These are phyloP conservation scores for Drymodes brunneopygia DNA, from an alignment of 2,113 vertebrate genomes.

Conservation along the genomic window DNA sequence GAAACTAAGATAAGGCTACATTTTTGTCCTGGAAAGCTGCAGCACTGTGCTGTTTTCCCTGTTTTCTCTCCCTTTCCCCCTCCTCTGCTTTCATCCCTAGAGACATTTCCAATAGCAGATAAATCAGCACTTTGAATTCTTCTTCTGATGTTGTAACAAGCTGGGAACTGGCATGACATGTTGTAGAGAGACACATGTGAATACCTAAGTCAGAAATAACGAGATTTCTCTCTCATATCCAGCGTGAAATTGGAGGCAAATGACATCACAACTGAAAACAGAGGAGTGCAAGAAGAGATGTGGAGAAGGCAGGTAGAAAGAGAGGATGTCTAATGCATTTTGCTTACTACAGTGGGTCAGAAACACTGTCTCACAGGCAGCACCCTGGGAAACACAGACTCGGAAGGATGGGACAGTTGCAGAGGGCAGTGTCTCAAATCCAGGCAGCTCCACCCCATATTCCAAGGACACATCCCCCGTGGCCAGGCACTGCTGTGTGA, in stretches of 20 bases:
- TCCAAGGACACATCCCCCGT: neutral
- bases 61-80: neutral
- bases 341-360: neutral
- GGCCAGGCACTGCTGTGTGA: neutral
- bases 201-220: slow-evolving; percentile 69
- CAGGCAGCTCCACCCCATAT: neutral
- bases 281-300: neutral
- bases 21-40: neutral
- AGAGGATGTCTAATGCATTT: neutral
- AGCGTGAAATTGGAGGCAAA: slow-evolving; percentile 56
- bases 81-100: neutral
- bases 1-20: neutral
- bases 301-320: neutral
- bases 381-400: neutral
- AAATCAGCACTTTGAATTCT: slow-evolving; percentile 62
- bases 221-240: slow-evolving; percentile 65
- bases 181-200: slow-evolving; percentile 50
- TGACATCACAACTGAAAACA: neutral
- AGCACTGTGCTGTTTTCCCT: neutral
- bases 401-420: neutral
- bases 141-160: slow-evolving; percentile 65
- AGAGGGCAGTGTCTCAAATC: neutral
- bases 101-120: slow-evolving; percentile 52
- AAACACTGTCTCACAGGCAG: neutral
- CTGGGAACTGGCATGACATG: slow-evolving; percentile 44